Evolutionary conservation across 1,140 invertebrate species (phyloP).

Genomic region (Euglossa dilemma): DNA sequence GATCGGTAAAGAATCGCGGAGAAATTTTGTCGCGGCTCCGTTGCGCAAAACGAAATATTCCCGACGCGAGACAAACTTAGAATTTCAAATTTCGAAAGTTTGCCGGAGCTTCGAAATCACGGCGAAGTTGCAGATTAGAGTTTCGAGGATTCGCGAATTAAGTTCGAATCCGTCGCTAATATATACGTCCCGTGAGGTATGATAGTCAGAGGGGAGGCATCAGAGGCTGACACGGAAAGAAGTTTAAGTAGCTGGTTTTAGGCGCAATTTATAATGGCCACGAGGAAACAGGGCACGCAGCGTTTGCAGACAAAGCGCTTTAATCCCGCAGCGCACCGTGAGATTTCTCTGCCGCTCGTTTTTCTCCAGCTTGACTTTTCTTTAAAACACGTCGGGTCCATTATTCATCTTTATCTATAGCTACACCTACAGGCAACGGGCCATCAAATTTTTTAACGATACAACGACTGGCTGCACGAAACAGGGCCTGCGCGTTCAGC

Average conservation of each 20-base stretch:
- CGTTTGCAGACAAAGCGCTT: background rate
- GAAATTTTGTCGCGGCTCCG: too few relatives aligned
- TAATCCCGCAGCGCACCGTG: background rate
- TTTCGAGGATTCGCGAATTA: too few relatives aligned
- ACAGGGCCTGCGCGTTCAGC: background rate
- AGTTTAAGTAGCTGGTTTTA: background rate
- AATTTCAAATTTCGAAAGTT: too few relatives aligned
- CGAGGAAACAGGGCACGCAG: background rate
- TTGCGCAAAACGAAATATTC: too few relatives aligned
- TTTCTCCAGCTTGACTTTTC: background rate
- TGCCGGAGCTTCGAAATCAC: too few relatives aligned
- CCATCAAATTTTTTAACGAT: conserved; percentile 21
- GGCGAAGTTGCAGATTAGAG: too few relatives aligned
- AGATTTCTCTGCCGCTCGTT: background rate
- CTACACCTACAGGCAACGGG: background rate
- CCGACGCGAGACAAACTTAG: too few relatives aligned
- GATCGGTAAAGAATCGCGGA: too few relatives aligned
- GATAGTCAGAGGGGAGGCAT: too few relatives aligned
- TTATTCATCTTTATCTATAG: conserved; percentile 2
- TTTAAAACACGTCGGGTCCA: background rate
- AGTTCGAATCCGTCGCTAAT: too few relatives aligned
- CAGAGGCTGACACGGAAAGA: too few relatives aligned
- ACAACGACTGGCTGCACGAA: background rate
- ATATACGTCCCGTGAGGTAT: too few relatives aligned
- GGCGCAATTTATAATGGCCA: conserved; percentile 12